Evolutionary conservation across 2,797 vertebrate genomes (phyloP).

Genomic region (Paratrypauchen microcephalus): DNA sequence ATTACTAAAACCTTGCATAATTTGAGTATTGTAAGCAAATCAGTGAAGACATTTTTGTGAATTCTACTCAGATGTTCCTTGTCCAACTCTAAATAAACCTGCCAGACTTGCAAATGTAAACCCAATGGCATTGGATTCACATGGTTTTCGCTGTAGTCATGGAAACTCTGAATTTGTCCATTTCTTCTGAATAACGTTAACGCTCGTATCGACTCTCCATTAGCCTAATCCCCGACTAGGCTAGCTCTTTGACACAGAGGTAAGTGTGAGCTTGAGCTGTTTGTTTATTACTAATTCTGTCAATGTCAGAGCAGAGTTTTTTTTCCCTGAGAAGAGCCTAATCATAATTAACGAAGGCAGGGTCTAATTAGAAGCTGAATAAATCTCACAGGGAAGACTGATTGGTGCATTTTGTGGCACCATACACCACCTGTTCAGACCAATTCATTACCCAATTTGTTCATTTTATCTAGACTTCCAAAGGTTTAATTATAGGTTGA

Average conservation of each 20-base stretch:
- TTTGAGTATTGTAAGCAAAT: neutral
- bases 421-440: slow-evolving; percentile 82
- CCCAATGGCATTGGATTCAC: neutral
- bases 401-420: slow-evolving; percentile 82
- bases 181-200: neutral
- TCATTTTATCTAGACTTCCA: slow-evolving; percentile 79
- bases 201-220: slow-evolving; percentile 4
- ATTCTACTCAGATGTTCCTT: neutral
- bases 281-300: slow-evolving; percentile 78
- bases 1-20: no score
- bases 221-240: slow-evolving; percentile 34
- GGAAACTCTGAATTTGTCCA: neutral
- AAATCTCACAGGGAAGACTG: slow-evolving; percentile 80
- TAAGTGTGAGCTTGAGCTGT: slow-evolving; percentile 56
- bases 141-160: neutral
- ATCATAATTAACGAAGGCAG: slow-evolving; percentile 84
- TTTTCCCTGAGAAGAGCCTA: slow-evolving; percentile 69
- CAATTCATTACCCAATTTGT: slow-evolving; percentile 83
- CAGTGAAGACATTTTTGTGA: neutral
- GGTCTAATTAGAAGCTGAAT: slow-evolving; percentile 82
- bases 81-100: neutral
- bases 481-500: slow-evolving; percentile 80
- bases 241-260: slow-evolving; percentile 37
- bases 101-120: neutral
- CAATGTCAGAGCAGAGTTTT: slow-evolving; percentile 48